Base-by-base conservation (phyloP, 2,888 invertebrate genomes). In the Pteria penguin region DNA sequence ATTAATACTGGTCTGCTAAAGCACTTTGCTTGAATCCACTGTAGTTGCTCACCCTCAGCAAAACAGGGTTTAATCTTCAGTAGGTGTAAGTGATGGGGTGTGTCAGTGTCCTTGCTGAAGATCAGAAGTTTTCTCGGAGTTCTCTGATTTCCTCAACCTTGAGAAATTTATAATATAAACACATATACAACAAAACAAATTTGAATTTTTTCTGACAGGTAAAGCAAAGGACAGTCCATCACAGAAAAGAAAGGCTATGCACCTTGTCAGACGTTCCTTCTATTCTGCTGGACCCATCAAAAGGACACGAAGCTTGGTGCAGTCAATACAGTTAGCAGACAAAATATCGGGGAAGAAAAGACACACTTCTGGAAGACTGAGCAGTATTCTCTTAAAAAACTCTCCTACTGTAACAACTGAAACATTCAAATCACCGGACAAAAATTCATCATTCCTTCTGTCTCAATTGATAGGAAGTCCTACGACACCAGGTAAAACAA, bases 401-500 rank as follows among this genome's bases (percentile, higher is more conserved):
- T 55, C 63, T 27, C 65, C 58, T 27, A 33, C 45, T 72, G 80
- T 77, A 29, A 26, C 75, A 36, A 66, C 72, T 1, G 63, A 62
- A 2, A 70, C 79, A 27, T 72, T 83, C 29, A 82, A 81, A 62
- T 85, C 87, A 18, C 85, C 86, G 29, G 78, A 82, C 55, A 82
- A 82, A 70, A 84, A 82, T 22, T 78, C 83, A n/a, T 84, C 85
- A 52, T 86, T 87, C 62, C 75, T 87, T 4, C 69, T 85, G 22
- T 85, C 87, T 31, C 87, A 88, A 70, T 75, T 88, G 3, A 84
- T 84, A 62, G 78, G 81, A 4, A 86, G 86, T 69, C 86, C 87
- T 11, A 84, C 87, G 11, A 84, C 87, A 67, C 72, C 75, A 18
- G 54, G 27, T 26, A 24, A n/a, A 4, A 8, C n/a, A 14, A 72